Percentiles rank a stretch among this genome's conserved stretches.
Evolutionary conservation across 2,113 vertebrate species (phyloP).

Genomic region (Crotalus helleri): DNA sequence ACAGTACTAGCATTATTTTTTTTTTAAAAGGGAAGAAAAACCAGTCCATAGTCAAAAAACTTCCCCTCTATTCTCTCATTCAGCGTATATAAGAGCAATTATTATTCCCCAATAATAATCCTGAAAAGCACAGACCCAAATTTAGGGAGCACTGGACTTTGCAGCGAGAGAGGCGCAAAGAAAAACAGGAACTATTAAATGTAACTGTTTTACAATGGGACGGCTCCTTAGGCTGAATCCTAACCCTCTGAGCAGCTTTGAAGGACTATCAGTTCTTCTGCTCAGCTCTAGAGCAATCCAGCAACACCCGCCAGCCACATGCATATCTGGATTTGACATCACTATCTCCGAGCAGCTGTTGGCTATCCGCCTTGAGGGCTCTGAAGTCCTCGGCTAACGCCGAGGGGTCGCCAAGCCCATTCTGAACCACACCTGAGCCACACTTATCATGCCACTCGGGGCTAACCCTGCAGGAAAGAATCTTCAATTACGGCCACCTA

Average conservation of each 20-base stretch:
- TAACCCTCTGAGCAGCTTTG: background rate
- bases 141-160: conserved; percentile 19
- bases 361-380: conserved; percentile 40
- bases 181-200: conserved; percentile 20
- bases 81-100: background rate
- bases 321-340: conserved; percentile 9
- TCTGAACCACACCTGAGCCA: conserved; percentile 70
- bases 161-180: background rate
- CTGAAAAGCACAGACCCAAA: conserved; percentile 12
- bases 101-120: conserved; percentile 14
- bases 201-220: background rate
- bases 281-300: conserved; percentile 8
- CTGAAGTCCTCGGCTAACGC: conserved; percentile 33
- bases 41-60: conserved; percentile 15
- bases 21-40: background rate
- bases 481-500: conserved; percentile 83
- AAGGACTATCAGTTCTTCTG: background rate
- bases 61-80: conserved; percentile 4
- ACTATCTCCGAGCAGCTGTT: conserved; percentile 32
- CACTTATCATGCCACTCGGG: conserved; percentile 78
- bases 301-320: background rate
- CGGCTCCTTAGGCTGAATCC: conserved; percentile 10
- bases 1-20: conserved; percentile 1
- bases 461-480: conserved; percentile 77
- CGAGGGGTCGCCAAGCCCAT: conserved; percentile 48